Conservation (phyloP, 2,797 vertebrate species). For the Myripristis murdjan region DNA sequence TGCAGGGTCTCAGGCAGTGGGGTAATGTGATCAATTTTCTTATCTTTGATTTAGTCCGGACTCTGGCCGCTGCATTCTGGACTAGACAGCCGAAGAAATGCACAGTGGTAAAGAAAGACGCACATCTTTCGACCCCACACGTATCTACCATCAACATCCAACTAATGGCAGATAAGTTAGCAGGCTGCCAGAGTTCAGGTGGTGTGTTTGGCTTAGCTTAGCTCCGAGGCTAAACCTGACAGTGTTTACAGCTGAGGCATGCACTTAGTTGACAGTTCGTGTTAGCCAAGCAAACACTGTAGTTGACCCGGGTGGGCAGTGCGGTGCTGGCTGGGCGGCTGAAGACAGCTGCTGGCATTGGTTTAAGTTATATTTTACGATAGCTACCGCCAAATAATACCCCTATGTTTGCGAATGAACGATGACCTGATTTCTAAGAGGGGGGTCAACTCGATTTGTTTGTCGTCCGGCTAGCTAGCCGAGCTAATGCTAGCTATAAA, state of each 20-base stretch:
- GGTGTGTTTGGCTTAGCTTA: too few species aligned
- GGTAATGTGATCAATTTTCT: too few species aligned
- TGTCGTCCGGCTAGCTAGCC: slow-evolving; percentile 17
- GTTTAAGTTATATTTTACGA: neutral
- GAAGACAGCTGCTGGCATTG: neutral
- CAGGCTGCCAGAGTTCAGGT: too few species aligned
- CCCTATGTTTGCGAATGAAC: neutral
- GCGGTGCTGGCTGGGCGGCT: neutral
- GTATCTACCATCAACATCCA: too few species aligned
- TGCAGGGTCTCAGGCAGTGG: too few species aligned
- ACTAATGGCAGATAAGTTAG: too few species aligned
- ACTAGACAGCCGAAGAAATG: too few species aligned
- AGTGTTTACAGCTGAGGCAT: slow-evolving; percentile 21
- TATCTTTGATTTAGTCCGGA: too few species aligned
- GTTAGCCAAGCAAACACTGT: neutral
- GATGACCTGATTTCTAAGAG: slow-evolving; percentile 9
- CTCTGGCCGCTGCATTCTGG: too few species aligned
- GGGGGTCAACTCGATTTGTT: neutral
- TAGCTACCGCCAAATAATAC: neutral
- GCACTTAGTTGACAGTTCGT: neutral
- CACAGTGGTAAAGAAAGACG: neutral
- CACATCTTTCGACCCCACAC: too few species aligned
- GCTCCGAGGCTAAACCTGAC: neutral
- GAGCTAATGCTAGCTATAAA: slow-evolving; percentile 54
- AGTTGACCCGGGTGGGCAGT: neutral